Evolutionary conservation across 2,797 vertebrate genomes (phyloP), one percentile per base, ranked within the genome.

Genomic region (Vipera latastei): DNA sequence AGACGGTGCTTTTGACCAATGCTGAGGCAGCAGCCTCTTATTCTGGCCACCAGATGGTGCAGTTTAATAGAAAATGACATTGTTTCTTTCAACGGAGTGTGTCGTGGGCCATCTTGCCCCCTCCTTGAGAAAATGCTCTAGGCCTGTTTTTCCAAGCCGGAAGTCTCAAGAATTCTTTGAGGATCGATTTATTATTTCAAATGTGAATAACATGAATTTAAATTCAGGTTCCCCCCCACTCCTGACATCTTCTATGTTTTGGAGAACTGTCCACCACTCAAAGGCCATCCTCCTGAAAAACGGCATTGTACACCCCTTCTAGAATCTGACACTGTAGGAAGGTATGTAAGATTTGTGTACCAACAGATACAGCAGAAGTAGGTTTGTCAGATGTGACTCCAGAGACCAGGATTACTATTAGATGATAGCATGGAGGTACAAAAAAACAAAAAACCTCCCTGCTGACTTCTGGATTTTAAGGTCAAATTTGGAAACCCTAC

Each of bases 71-170:
- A 32, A 32, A 69, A 69, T 69, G n/a, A 32, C 65, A 69, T 14
- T 6, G 0, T 16, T 32, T 48, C 73, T 44, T 83, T 83, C 18
- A 44, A 4, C 0, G 8, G 32, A 78, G 1, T 4, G 6, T 44
- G 3, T 38, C 0, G 0, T 8, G n/a, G 18, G 69, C 32, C 4
- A 14, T n/a, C 63, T 65, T n/a, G 12, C 0, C 63, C 3, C 44
- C 38, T 44, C 69, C 32, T 25, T 22, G 18, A 48, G 8, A 48
- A 83, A 48, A 83, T 83, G 8, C 20, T 83, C 73, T 9, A 25
- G 73, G 73, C 18, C 38, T 83, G 20, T 22, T 83, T 78, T 78
- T 78, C 73, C 38, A 48, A 44, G 38, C 8, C 20, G 11, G 73
- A 44, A 22, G 73, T 25, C 38, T 83, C 38, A 44, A 78, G 18